A percentile compares a stretch with the other conserved stretches of the same genome.
Conservation (phyloP, 2,797 vertebrate genomes). For the Aulostomus chinensis region DNA sequence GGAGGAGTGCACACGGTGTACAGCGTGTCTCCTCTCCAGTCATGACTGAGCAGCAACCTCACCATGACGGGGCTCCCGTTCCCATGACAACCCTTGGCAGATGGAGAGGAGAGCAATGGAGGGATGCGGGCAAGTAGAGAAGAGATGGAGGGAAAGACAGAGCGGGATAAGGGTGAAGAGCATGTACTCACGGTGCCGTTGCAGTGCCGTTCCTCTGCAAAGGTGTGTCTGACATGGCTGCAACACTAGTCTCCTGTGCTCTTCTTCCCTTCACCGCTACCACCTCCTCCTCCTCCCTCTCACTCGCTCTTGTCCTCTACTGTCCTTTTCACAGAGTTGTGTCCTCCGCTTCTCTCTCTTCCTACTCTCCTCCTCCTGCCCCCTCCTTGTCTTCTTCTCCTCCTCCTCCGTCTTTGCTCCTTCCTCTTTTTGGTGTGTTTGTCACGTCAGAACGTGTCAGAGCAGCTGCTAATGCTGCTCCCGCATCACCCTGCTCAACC, state of each 20-base stretch:
- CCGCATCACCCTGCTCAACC: conserved; percentile 60
- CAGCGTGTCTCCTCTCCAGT: conserved; percentile 67
- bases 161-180: conserved; percentile 14
- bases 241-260: conserved; percentile 36
- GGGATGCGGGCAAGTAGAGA: conserved; percentile 21
- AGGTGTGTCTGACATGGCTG: conserved; percentile 74
- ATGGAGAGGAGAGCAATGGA: conserved; percentile 52
- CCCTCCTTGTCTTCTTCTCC: conserved; percentile 10
- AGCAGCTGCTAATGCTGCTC: conserved; percentile 50
- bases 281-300: conserved; percentile 12
- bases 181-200: conserved; percentile 57
- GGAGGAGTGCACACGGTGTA: conserved; percentile 64
- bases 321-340: conserved; percentile 46
- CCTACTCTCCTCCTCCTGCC: conserved; percentile 6
- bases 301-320: conserved; percentile 17
- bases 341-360: conserved; percentile 30
- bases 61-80: conserved; percentile 76
- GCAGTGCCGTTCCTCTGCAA: conserved; percentile 68
- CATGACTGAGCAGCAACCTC: conserved; percentile 76
- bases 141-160: conserved; percentile 22
- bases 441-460: conserved; percentile 56
- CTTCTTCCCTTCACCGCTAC: conserved; percentile 9
- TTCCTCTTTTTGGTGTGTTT: conserved; percentile 25
- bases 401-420: conserved; percentile 40
- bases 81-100: conserved; percentile 80